A percentile compares a stretch with the other conserved stretches of the same genome.
Evolutionary conservation across 1,140 invertebrate species (phyloP).

Genomic region (Pseudachorutes palmiensis): DNA sequence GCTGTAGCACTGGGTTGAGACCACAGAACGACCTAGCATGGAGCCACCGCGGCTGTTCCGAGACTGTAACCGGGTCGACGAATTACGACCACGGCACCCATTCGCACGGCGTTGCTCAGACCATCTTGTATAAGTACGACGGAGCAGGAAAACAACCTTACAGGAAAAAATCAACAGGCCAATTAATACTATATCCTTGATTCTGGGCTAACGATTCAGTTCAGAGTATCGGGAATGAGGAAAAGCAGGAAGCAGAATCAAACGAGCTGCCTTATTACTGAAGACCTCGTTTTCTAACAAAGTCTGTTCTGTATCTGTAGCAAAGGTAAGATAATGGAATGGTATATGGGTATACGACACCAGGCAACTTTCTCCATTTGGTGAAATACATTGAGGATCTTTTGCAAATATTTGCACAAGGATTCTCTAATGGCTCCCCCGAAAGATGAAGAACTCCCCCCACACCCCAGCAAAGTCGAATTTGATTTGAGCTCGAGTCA

Average conservation of each 20-base stretch:
- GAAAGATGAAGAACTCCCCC: too few relatives aligned
- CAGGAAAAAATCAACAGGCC: conserved; percentile 14
- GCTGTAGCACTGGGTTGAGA: conserved; percentile 33
- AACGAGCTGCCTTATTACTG: not conserved
- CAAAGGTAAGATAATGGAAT: too few relatives aligned
- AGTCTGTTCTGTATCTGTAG: too few relatives aligned
- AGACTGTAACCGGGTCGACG: conserved; percentile 8
- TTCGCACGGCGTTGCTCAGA: conserved; percentile 25
- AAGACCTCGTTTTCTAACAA: not conserved
- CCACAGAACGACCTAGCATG: conserved; percentile 26
- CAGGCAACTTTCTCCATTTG: not conserved
- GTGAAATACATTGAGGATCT: not conserved
- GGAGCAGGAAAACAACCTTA: conserved; percentile 38
- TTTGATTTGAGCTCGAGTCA: not conserved
- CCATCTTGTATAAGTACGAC: conserved; percentile 34
- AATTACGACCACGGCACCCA: not conserved
- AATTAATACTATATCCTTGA: not conserved
- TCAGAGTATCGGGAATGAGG: too few relatives aligned
- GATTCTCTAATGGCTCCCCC: too few relatives aligned
- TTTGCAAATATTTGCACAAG: not conserved
- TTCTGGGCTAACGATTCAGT: too few relatives aligned
- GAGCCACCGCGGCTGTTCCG: conserved; percentile 29
- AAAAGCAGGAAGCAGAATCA: too few relatives aligned
- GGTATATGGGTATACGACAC: too few relatives aligned
- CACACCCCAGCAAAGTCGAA: not conserved